Base-by-base conservation (phyloP, 2,888 invertebrate genomes). In the Glomeris marginata region DNA sequence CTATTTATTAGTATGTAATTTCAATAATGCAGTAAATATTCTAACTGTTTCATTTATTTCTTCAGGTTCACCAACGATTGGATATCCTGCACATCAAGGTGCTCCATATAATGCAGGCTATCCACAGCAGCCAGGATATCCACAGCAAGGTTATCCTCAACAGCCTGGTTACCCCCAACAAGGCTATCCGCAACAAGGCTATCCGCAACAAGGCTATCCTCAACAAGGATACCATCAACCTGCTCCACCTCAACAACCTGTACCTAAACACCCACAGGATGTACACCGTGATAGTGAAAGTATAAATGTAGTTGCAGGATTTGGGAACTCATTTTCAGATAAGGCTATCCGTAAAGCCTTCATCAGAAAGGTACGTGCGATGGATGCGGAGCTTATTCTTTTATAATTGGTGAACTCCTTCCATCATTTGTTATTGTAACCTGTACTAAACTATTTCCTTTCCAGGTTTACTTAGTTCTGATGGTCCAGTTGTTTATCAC, bases 281-380 rank as follows among this genome's bases (percentile, higher is more conserved):
- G 4, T 5, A 5, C 28, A 28, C 28, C 3, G 28, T 28, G 28
- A 5, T 28, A 28, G 8, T 28, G 28, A 28, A 5, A 8, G 28
- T 5, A 28, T 8, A 28, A 8, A 28, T 5, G 48, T 35, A 34
- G 42, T 36, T 5, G 33, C 15, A 33, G 45, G 28, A 21, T 51
- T 51, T 16, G 51, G 51, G 11, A 20, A 34, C 6, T 51, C 51
- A 8, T 51, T 51, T 43, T 51, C 51, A 6, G 51, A 51, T 16
- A 51, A 51, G 35, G 37, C 41, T 18, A 51, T 51, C 22, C 47
- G 51, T 13, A 22, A 47, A 6, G 15, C 28, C 13, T 51, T 51
- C 21, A 20, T 51, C 18, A 33, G 51, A 35, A 51, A 51, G 41
- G 50, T 50, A 34, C 8, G 2, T 33, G 33, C 15, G 13, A 11